Conservation (phyloP, 2,113 vertebrate species). For the Calyptomena viridis region DNA sequence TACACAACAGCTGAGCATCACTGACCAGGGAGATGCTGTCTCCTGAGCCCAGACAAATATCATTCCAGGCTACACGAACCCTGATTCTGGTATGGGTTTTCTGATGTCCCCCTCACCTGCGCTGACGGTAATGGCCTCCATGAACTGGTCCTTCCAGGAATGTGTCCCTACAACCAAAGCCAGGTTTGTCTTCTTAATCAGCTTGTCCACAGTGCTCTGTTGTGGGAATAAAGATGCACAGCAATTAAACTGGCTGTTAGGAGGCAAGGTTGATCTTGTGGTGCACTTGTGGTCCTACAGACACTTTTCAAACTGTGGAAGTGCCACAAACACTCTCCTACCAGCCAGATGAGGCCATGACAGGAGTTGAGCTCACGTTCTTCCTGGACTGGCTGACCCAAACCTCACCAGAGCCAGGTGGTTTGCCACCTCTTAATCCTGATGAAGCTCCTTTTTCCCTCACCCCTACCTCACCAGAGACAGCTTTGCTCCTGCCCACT, state of each 20-base stretch:
- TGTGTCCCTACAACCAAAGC: slow-evolving; percentile 96
- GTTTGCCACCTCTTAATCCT: not conserved
- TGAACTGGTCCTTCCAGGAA: slow-evolving; percentile 97
- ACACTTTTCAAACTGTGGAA: not conserved
- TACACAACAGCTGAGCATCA: not conserved
- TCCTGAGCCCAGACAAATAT: not conserved
- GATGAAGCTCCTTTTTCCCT: not conserved
- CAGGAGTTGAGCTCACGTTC: not conserved
- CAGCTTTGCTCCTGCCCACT: not conserved
- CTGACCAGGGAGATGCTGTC: not conserved
- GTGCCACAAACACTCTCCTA: not conserved
- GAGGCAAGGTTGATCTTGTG: not conserved
- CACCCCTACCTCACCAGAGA: not conserved
- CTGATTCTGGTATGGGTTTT: not conserved
- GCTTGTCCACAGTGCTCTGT: slow-evolving; percentile 96
- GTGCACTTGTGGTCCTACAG: not conserved
- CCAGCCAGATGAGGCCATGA: not conserved
- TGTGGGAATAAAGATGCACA: slow-evolving; percentile 52
- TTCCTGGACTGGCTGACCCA: not conserved
- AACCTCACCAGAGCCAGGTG: not conserved
- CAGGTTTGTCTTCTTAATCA: slow-evolving; percentile 98
- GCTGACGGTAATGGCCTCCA: slow-evolving; percentile 98
- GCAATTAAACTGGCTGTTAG: not conserved
- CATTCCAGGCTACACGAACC: not conserved
- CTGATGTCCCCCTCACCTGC: slow-evolving; percentile 81